A percentile compares a stretch with the other conserved stretches of the same genome.
phyloP scores from a whole-genome alignment of 2,113 vertebrate species.

The Anolis carolinensis region DNA sequence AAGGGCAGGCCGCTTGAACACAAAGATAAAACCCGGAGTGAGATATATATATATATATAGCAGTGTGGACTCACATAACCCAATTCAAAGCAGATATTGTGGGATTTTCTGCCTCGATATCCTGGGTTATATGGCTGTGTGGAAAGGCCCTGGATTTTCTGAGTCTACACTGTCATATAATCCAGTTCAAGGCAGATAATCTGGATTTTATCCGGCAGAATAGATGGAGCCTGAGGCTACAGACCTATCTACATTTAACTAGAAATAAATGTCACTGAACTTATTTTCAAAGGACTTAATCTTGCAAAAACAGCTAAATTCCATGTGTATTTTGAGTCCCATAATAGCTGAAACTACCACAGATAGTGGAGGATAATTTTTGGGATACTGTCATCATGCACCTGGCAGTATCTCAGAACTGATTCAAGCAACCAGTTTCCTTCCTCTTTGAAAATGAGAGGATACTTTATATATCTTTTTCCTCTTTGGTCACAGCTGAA shows the following conservation, averaged over 20 bases:
- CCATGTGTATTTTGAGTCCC: not conserved
- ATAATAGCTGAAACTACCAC: not conserved
- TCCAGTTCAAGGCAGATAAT: no score
- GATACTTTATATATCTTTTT: not conserved
- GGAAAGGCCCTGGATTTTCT: no score
- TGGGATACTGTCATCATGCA: not conserved
- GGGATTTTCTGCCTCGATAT: no score
- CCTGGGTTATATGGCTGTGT: no score
- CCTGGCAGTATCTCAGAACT: not conserved
- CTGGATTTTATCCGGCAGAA: no score
- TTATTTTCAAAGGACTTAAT: not conserved
- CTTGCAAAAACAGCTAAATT: not conserved
- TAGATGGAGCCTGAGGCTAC: no score
- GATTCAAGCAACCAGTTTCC: not conserved
- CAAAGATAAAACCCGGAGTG: no score
- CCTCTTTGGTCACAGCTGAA: slow-evolving; percentile 51
- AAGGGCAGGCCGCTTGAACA: no score
- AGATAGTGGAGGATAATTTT: not conserved
- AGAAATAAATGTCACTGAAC: not conserved
- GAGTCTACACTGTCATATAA: no score
- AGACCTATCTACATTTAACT: not conserved
- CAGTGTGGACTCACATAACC: no score
- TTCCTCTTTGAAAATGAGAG: slow-evolving; percentile 3
- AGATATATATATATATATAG: no score
- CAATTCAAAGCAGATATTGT: no score